Percentiles rank a stretch among this genome's conserved stretches.
Evolutionary conservation across 2,888 invertebrate species (phyloP).

Genomic region (Thecocarcelia acutangulata): DNA sequence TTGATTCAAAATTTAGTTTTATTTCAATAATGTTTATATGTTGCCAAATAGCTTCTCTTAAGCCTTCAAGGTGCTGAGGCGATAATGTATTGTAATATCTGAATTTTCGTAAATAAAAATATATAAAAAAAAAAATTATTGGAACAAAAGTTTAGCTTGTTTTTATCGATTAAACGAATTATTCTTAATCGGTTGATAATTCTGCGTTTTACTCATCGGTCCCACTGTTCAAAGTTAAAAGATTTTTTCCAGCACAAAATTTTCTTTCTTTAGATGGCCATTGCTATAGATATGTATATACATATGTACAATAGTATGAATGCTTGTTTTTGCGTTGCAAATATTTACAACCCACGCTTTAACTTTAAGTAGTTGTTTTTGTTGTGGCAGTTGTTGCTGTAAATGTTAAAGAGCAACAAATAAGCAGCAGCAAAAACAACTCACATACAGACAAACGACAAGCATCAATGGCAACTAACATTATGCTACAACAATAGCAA

Average conservation of each 20-base stretch:
- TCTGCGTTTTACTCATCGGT: background rate
- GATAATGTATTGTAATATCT: no score
- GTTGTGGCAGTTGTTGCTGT: constrained; percentile 12
- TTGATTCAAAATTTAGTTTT: no score
- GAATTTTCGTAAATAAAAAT: no score
- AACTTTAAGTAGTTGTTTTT: constrained; percentile 45
- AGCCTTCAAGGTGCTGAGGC: no score
- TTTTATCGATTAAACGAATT: no score
- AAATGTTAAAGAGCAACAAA: constrained; percentile 66
- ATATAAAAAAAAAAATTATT: no score
- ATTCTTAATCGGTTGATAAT: no score
- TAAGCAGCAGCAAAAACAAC: constrained; percentile 45
- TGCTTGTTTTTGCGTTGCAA: constrained; percentile 49
- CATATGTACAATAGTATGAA: no score
- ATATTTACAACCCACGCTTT: constrained; percentile 67
- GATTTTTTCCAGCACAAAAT: constrained; percentile 19
- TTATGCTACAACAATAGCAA: constrained; percentile 25
- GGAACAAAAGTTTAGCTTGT: no score
- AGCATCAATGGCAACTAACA: constrained; percentile 41
- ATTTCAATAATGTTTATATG: no score
- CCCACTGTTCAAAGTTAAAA: constrained; percentile 34
- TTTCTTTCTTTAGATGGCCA: constrained; percentile 39
- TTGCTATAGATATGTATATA: constrained; percentile 30
- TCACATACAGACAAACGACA: background rate
- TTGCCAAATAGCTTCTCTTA: no score